Conservation (phyloP, 2,797 vertebrate species). For the Crenichthys baileyi region DNA sequence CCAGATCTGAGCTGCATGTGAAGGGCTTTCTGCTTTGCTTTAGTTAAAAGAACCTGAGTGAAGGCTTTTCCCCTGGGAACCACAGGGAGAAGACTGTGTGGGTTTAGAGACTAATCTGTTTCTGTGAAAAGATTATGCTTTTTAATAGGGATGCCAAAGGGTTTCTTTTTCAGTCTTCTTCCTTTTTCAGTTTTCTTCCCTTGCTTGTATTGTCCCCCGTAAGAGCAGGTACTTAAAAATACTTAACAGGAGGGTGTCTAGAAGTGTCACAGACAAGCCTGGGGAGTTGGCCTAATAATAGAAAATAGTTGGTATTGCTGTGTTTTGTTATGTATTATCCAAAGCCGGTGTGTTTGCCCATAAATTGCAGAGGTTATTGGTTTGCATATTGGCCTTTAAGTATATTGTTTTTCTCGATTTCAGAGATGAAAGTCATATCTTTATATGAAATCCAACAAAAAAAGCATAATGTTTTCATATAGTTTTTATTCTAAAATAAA, state of each 20-base stretch:
- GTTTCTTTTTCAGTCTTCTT: conserved; percentile 10
- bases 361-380: neutral
- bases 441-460: neutral
- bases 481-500: neutral
- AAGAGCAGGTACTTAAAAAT: neutral
- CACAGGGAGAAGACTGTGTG: conserved; percentile 28
- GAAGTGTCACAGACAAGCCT: neutral
- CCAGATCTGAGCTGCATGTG: conserved; percentile 33
- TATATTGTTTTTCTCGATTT: neutral
- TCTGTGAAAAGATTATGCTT: conserved; percentile 18
- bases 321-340: neutral
- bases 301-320: neutral
- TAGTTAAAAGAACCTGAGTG: conserved; percentile 55
- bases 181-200: neutral
- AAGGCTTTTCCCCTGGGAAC: conserved; percentile 26
- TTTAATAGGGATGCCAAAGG: conserved; percentile 16
- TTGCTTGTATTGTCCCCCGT: neutral
- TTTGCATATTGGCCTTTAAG: neutral
- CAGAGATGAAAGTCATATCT: neutral
- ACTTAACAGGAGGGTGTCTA: neutral
- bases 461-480: neutral
- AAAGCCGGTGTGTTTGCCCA: neutral
- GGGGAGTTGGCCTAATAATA: neutral
- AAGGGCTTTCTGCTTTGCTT: conserved; percentile 48
- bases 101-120: conserved; percentile 14